Conservation (phyloP, 2,797 vertebrate genomes). For the Lophius americanus region DNA sequence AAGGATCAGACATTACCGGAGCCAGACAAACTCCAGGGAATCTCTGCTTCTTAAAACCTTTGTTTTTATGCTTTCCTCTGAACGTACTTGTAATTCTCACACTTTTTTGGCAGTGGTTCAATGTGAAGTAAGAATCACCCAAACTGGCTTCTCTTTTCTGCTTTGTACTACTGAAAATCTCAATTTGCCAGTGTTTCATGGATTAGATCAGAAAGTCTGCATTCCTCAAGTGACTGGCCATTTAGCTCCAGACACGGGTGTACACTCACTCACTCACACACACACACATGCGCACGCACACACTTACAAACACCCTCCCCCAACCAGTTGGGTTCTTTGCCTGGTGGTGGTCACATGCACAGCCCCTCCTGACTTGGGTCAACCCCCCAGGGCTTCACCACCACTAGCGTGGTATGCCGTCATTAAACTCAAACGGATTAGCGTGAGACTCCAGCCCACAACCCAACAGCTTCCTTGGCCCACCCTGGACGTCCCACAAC, state of each 20-base stretch:
- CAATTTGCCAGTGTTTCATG: conserved; percentile 31
- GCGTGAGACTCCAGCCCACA: conserved; percentile 68
- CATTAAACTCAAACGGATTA: conserved; percentile 82
- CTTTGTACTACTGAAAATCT: conserved; percentile 12
- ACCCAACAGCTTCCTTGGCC: conserved; percentile 48
- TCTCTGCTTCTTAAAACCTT: conserved; percentile 16
- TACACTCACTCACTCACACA: conserved; percentile 5
- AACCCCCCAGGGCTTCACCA: conserved; percentile 69
- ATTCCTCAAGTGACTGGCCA: conserved; percentile 53
- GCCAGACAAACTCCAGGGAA: conserved; percentile 44
- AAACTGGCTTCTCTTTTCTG: conserved; percentile 24
- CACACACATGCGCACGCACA: conserved; percentile 17
- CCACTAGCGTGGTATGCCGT: conserved; percentile 58
- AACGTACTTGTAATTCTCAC: background rate
- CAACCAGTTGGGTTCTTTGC: conserved; percentile 49
- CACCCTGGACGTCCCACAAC: conserved; percentile 56
- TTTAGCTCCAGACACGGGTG: conserved; percentile 59
- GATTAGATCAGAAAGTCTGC: conserved; percentile 43
- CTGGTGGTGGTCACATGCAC: conserved; percentile 73
- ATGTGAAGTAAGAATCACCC: conserved; percentile 19
- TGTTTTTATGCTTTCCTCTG: conserved; percentile 14
- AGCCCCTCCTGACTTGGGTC: conserved; percentile 74
- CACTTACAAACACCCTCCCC: conserved; percentile 45
- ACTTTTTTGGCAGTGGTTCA: conserved; percentile 25
- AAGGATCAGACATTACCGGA: conserved; percentile 40